Conservation (phyloP, 1,140 invertebrate species). For the Orchestia grillus region DNA sequence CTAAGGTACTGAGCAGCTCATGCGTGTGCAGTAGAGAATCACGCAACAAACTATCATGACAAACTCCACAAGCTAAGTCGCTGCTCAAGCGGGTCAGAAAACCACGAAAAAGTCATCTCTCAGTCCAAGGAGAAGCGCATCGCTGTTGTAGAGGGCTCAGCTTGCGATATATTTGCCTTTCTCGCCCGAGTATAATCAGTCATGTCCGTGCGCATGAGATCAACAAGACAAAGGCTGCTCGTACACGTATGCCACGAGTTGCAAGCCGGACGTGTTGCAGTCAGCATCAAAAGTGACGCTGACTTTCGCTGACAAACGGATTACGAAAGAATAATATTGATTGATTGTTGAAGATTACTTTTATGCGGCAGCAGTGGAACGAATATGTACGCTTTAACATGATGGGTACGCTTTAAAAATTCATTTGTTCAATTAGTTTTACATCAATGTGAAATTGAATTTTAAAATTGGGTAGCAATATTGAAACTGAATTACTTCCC, state of each 20-base stretch:
- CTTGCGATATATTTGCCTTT: neutral
- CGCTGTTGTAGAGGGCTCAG: neutral
- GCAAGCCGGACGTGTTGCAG: neutral
- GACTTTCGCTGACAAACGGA: neutral
- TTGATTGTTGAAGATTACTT: neutral
- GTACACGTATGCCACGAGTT: neutral
- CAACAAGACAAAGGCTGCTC: neutral
- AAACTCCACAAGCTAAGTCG: no score
- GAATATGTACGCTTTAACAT: neutral
- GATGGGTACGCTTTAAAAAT: neutral
- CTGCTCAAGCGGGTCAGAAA: no score
- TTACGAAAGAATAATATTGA: neutral
- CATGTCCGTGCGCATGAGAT: neutral
- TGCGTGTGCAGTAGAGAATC: no score
- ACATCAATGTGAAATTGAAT: neutral
- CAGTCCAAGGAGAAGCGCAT: neutral
- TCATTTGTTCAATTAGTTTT: neutral
- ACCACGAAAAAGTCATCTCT: neutral
- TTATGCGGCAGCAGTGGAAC: neutral
- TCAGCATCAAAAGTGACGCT: neutral
- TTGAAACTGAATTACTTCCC: neutral
- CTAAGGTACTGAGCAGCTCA: neutral
- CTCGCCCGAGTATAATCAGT: neutral
- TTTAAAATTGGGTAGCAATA: neutral
- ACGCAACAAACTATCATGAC: no score